Evolutionary conservation across 2,797 vertebrate genomes (phyloP), one percentile per base, ranked within the genome.

Genomic region (Amblyopsis hoosieri): DNA sequence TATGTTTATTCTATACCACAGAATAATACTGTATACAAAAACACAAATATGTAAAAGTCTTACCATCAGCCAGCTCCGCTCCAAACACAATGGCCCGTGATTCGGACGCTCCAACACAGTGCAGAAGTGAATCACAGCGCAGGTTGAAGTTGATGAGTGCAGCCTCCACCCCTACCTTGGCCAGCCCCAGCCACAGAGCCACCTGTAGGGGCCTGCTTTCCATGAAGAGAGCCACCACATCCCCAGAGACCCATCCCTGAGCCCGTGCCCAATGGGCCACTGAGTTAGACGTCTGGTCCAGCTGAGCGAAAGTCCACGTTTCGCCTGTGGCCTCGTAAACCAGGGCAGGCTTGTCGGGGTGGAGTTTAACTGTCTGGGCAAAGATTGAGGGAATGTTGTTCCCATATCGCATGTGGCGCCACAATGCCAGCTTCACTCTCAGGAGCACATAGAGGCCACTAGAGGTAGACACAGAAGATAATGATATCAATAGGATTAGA

Each of bases 131-230:
- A 63, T 97, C 95, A 0, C 83, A 69, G 1, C 95, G 91, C 57
- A 97, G 87, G 81, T 96, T 96, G 79, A 95, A 94, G 74, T 97
- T 97, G 69, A 98, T 94, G 13, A 98, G 93, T 0, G 95, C 95
- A 0, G 94, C 94, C 67, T 97, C 95, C 7, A 96, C 82, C 0
- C 96, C 95, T 0, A 93, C 84, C 76, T 96, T 96, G 1, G 96
- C 94, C 76, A 97, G 80, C n/a, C 96, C 96, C 15, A 97, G 83
- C 96, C 95, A 97, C 11, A 96, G 90, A 0, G 93, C 95, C 47
- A 97, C 95, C 2, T 95, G 94, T 47, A 96, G 84, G 0, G 95
- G 96, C 11, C 94, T 89, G 72, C 95, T 96, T 74, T 97, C 96
- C 94, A 96, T 93, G 76, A 95, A 95, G 57, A 98, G 51, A 0